Base-by-base conservation (phyloP, 2,888 invertebrate species). In the Euplexia lucipara region DNA sequence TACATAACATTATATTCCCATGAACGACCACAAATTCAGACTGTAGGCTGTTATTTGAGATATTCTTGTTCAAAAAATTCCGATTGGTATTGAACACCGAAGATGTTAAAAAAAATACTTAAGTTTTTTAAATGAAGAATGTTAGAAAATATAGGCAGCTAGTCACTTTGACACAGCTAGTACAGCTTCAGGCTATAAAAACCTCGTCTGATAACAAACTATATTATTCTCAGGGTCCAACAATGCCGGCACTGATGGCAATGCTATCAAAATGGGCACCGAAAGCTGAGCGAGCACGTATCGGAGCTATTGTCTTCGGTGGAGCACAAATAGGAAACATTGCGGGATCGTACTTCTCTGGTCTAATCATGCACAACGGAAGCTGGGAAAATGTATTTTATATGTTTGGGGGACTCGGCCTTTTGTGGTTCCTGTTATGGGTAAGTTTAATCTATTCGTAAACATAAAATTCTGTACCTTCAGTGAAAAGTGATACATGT, bases 191-290 rank as follows among this genome's bases (percentile, higher is more conserved):
- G 10, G 10, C 9, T 12, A 8, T 18, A 4, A 44, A 32, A 60
- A 18, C 2, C n/a, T 4, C 4, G 26, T 1, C 16, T 12, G n/a
- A 20, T 4, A 71, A 30, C 12, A 0, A 20, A 16, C 1, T 5
- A 0, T 2, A 10, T 47, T 67, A 72, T 57, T 61, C 79, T 12
- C 69, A 96, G 96, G 96, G 96, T 53, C 96, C 96, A 2, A 96
- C 96, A 4, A 96, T 96, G 93, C 96, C 96, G 20, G 97, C 96
- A 0, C 93, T 97, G 78, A 96, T 96, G 90, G 92, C 95, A 0
- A 92, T 97, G 85, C 85, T 96, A 42, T 96, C 96, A 0, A 93
- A 96, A 73, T 97, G 96, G 96, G 95, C 96, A 0, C 96, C 96
- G 0, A 95, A 95, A 70, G 81, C 86, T 0, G 96, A 97, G 78